Base-by-base conservation (phyloP, 1,140 invertebrate species). In the Temnothorax curvispinosus region DNA sequence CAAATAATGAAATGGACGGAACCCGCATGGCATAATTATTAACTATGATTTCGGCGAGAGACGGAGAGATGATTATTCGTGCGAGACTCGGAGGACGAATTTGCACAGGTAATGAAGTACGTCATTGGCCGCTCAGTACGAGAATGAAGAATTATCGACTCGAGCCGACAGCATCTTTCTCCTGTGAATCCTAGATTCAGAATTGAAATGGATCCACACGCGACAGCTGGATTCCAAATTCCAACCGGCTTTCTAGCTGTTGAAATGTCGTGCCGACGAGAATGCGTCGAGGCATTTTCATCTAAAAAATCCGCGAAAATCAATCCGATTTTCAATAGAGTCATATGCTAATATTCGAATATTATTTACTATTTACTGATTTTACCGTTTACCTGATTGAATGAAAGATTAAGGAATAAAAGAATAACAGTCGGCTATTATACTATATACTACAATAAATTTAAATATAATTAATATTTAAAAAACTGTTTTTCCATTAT, bases 1-100 rank as follows among this genome's bases (percentile, higher is more conserved):
- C 78, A 71, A 81, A 71, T 81, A 81, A 81, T 54, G 78, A 81
- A 81, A 81, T 81, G 50, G 78, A 81, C 50, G 15, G 64, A 41
- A 9, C 21, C 35, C 7, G 65, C 18, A 27, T 11, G 21, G 50
- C 35, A 81, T 71, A 81, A 81, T 81, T 81, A 81, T 81, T 81
- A 81, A 81, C 78, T 44, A 27, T 27, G 65, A 81, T 81, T 81
- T 81, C 65, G 50, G n/a, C 50, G 78, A 67, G 38, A 56, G 52
- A 32, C 35, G 21, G 21, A 21, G 21, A 21, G 21, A 56, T 44
- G 78, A 81, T 81, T 71, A 81, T 44, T n/a, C 35, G 47, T 35
- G 50, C 35, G 32, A 52, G 62, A 54, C 77, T 71, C 62, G n/a
- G 8, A 38, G 65, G 21, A 71, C 15, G 21, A 71, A 81, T 81